Evolutionary conservation across 2,888 invertebrate genomes (phyloP), one percentile per base, ranked within the genome.

Genomic region (Opisthograptis luteolata): DNA sequence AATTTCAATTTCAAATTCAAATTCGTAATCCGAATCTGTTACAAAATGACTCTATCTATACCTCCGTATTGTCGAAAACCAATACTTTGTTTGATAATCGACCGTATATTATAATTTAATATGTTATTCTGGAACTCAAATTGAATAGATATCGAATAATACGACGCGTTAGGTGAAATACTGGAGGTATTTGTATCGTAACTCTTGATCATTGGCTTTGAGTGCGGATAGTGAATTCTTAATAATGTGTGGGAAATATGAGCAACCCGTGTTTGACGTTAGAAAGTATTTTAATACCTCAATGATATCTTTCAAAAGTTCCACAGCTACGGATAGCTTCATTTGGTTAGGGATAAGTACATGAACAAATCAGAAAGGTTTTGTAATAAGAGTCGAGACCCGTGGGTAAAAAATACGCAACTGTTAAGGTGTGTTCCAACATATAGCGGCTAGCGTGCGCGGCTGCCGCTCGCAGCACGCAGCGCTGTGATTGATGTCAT

Each of bases 31-130:
- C 58, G 59, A 67, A 65, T 65, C 64, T 64, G 64, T 68, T 60
- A 68, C 66, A 60, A 76, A 75, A 86, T 78, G 81, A 62, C 86
- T 85, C 70, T 76, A 85, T 85, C 69, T 58, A 35, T 14, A 17
- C 15, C 42, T 49, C 57, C 55, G 47, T 12, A 73, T 81, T 79
- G 79, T 81, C 69, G 67, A 74, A 73, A 74, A 68, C 50, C 67
- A 62, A 65, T 67, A 66, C 54, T 30, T 57, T 58, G 57, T 64
- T 65, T 65, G 58, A 66, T 60, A 69, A 71, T 60, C 57, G 60
- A 35, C 59, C 55, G 70, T 83, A 82, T 77, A 66, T 84, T 66
- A 76, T 36, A 57, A 56, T 61, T 72, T 77, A 79, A 79, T 73
- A 66, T 62, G 67, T 66, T 60, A 66, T 59, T 59, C 55, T 63